Evolutionary conservation across 30 jellyfish, hydroid and myxozoan species (phyloP), one percentile per base, ranked within the genome.

Genomic region (Sanderia malayensis): DNA sequence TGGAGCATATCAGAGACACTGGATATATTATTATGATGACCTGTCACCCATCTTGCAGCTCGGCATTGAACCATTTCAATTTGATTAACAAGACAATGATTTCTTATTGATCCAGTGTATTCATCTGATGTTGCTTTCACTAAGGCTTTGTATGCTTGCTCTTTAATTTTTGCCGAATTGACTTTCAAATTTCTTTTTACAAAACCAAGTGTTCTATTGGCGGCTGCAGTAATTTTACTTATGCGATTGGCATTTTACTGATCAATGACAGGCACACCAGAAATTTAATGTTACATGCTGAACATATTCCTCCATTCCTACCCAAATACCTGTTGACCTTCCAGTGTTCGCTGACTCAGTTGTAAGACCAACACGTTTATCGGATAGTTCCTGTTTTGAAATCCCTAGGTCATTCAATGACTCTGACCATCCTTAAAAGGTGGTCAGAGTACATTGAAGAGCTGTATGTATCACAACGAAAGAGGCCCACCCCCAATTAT

Each of bases 1-100:
- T 69, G 52, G 81, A 69, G 81, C 53, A 44, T 69, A 69, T 69
- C 65, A 69, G 81, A 44, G 26, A 69, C 81, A 24, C 72, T 60
- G 71, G 71, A 27, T 49, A 34, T 46, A 11, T 28, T 70, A 49
- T 49, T 49, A 70, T 49, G 62, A 8, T 34, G 68, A 46, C 71
- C 62, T 47, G 71, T 70, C 82, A 70, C 57, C 71, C 72, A 70
- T 1, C 62, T 49, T 19, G 60, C 72, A 70, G 71, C 82, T 70
- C 61, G 63, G 63, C 41, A 63, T 41, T 66, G 61, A 20, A 66
- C 63, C 78, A 66, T 66, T 31, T 66, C 78, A 32, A 66, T 66
- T 66, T 66, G 78, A 63, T 31, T 63, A 63, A 63, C 75, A 27
- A 63, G 55, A 22, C 75, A 21, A 63, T 63, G 75, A 27, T 63